Evolutionary conservation across 2,888 invertebrate species (phyloP).

Genomic region (Eueremaeus valkanovi): DNA sequence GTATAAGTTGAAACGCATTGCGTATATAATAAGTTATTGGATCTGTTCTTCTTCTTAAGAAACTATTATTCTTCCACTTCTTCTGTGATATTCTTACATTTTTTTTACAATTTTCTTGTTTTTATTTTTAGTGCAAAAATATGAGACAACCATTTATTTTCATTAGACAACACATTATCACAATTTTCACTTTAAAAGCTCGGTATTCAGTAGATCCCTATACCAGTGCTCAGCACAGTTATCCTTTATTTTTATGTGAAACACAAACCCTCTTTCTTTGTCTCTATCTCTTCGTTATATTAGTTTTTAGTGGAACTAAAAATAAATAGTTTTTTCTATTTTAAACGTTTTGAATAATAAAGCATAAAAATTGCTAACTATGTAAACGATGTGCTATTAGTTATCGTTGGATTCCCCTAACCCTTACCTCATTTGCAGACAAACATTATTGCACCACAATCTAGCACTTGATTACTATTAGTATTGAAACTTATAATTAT

Average conservation of each 20-base stretch:
- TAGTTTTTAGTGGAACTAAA: neutral
- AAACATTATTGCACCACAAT: too few species aligned
- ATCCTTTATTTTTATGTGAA: neutral
- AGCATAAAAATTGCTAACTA: neutral
- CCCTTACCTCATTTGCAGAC: too few species aligned
- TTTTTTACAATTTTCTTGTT: neutral
- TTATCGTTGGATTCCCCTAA: neutral
- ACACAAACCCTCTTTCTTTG: neutral
- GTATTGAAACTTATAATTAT: too few species aligned
- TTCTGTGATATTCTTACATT: neutral
- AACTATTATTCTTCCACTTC: neutral
- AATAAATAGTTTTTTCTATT: neutral
- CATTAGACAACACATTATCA: constrained; percentile 20
- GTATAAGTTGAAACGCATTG: too few species aligned
- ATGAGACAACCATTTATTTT: constrained; percentile 22
- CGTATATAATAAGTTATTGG: neutral
- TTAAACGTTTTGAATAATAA: neutral
- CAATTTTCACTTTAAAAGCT: neutral
- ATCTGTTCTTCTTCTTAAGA: neutral
- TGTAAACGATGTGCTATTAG: neutral
- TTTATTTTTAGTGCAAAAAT: neutral
- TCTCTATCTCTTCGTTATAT: neutral
- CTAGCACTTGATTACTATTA: too few species aligned
- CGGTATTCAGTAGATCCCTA: neutral
- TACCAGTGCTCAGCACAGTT: neutral